Evolutionary conservation across 2,113 vertebrate genomes (phyloP).

Genomic region (Pelmatolapia mariae): DNA sequence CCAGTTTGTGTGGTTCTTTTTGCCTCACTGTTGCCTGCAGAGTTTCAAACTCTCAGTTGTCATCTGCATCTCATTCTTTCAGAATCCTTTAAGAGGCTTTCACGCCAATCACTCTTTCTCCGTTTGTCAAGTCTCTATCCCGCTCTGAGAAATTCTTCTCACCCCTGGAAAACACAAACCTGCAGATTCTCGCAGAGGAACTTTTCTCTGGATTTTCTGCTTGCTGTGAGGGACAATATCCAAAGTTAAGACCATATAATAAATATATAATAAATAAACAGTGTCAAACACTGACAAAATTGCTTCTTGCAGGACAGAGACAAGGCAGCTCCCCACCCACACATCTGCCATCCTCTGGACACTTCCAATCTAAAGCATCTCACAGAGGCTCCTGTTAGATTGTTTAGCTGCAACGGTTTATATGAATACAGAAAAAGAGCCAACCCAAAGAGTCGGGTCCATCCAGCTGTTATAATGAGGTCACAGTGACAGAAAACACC

Average conservation of each 20-base stretch:
- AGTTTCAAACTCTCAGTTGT: conserved; percentile 13
- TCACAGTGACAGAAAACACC: background rate
- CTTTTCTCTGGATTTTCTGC: background rate
- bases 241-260: background rate
- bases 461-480: background rate
- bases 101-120: conserved; percentile 15
- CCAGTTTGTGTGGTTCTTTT: background rate
- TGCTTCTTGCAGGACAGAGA: background rate
- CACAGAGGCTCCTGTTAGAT: background rate
- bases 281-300: background rate
- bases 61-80: conserved; percentile 34
- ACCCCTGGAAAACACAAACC: background rate
- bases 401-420: background rate
- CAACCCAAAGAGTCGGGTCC: background rate
- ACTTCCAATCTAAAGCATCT: background rate
- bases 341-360: background rate
- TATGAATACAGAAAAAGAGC: background rate
- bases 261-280: background rate
- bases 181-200: background rate
- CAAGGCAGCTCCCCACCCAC: background rate
- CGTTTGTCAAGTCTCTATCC: background rate
- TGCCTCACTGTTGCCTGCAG: background rate
- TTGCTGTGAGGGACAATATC: background rate
- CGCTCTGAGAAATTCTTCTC: background rate
- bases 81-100: conserved; percentile 41